These are phyloP conservation scores for Campylomormyrus tamandua DNA, from an alignment of 2,113 vertebrate species.

Conservation along the genomic window DNA sequence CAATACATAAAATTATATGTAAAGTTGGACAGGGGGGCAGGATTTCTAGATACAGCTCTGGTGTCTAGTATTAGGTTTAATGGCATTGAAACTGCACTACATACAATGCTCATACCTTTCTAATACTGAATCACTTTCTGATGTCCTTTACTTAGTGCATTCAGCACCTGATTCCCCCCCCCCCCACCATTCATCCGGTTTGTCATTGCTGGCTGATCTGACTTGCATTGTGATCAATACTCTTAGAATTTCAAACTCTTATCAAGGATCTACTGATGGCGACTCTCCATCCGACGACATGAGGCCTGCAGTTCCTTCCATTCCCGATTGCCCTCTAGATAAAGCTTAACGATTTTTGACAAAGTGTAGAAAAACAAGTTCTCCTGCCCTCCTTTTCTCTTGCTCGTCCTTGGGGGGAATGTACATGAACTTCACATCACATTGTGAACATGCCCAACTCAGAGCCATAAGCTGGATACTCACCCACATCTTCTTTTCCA, in stretches of 20 bases:
- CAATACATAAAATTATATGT: neutral
- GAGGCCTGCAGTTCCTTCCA: neutral
- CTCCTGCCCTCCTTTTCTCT: neutral
- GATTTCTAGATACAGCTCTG: neutral
- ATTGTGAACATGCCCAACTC: neutral
- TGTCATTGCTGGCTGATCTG: neutral
- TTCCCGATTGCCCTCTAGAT: constrained; percentile 6
- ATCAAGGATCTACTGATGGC: neutral
- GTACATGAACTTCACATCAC: neutral
- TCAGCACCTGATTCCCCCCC: neutral
- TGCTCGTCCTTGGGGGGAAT: neutral
- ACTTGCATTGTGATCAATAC: neutral
- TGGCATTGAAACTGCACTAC: neutral
- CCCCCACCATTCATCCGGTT: neutral
- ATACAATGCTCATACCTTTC: neutral
- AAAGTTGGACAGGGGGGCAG: neutral
- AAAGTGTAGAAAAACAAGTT: neutral
- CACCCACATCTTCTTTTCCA: neutral
- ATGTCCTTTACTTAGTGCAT: neutral
- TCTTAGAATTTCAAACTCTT: neutral
- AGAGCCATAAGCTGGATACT: neutral
- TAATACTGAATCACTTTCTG: neutral
- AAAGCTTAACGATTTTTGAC: neutral
- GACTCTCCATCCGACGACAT: neutral
- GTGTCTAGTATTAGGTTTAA: neutral